Evolutionary conservation across 2,888 invertebrate genomes (phyloP).

Genomic region (Acronicta psi): DNA sequence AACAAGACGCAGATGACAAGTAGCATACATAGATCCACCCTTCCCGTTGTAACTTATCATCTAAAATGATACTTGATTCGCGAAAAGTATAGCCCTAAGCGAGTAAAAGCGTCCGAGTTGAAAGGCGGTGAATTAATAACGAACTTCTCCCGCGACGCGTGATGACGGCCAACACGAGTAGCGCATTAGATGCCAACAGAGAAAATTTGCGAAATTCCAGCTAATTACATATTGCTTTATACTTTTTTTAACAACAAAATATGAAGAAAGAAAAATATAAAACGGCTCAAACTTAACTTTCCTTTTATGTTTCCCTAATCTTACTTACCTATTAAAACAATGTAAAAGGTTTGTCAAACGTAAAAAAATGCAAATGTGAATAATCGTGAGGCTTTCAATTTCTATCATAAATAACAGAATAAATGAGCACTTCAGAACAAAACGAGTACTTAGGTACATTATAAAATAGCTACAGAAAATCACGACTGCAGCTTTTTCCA

Average conservation of each 20-base stretch:
- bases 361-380: conserved; percentile 20
- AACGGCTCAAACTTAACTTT: conserved; percentile 59
- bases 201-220: conserved; percentile 74
- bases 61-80: conserved; percentile 60
- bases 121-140: conserved; percentile 86
- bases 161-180: conserved; percentile 88
- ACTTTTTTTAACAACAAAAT: conserved; percentile 57
- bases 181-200: conserved; percentile 84
- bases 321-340: not conserved
- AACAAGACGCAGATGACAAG: not conserved
- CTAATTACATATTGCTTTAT: conserved; percentile 72
- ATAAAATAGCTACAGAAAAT: not conserved
- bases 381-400: conserved; percentile 20
- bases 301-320: conserved; percentile 51
- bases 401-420: conserved; percentile 11
- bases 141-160: conserved; percentile 87
- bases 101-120: conserved; percentile 78
- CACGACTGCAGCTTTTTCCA: not conserved
- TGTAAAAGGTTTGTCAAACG: conserved; percentile 10
- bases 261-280: conserved; percentile 54
- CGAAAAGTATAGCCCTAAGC: conserved; percentile 71
- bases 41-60: conserved; percentile 32
- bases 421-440: not conserved
- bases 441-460: not conserved
- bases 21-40: conserved; percentile 1